Conservation (phyloP, 2,888 invertebrate genomes). For the Brachypterus glaber region DNA sequence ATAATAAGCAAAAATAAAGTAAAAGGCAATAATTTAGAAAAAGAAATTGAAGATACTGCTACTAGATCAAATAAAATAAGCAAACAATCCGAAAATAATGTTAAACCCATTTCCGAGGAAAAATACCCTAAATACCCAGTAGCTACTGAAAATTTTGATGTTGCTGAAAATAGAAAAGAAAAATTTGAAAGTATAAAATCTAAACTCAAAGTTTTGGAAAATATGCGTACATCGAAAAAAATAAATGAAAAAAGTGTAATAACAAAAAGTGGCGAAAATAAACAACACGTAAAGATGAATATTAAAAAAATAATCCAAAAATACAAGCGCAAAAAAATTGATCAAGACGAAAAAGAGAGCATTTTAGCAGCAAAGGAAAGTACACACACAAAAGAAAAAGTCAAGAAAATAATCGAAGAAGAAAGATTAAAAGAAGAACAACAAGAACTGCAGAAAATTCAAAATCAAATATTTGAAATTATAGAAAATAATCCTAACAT, state of each 20-base stretch:
- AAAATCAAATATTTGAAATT: conserved; percentile 41
- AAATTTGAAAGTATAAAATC: no score
- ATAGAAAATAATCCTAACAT: conserved; percentile 43
- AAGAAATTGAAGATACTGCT: no score
- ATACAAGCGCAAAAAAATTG: conserved; percentile 25
- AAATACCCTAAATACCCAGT: no score
- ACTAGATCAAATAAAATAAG: no score
- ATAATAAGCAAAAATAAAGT: background rate
- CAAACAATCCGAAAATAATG: no score
- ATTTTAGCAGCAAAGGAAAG: conserved; percentile 10
- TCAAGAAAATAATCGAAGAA: conserved; percentile 33
- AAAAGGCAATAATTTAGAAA: no score
- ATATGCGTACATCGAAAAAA: no score
- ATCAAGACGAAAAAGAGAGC: conserved; percentile 11
- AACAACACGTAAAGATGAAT: conserved; percentile 24
- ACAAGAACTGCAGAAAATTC: conserved; percentile 42
- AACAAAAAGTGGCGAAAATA: conserved; percentile 17
- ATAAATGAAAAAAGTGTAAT: conserved; percentile 6
- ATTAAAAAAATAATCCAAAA: conserved; percentile 28
- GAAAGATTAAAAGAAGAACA: conserved; percentile 42
- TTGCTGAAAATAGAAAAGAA: no score
- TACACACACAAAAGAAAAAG: conserved; percentile 22
- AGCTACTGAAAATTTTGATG: no score
- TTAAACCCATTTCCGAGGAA: no score
- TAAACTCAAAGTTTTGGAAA: no score